A percentile compares a stretch with the other conserved stretches of the same genome.
Evolutionary conservation across 2,888 invertebrate genomes (phyloP).

Genomic region (Aethes cnicana): DNA sequence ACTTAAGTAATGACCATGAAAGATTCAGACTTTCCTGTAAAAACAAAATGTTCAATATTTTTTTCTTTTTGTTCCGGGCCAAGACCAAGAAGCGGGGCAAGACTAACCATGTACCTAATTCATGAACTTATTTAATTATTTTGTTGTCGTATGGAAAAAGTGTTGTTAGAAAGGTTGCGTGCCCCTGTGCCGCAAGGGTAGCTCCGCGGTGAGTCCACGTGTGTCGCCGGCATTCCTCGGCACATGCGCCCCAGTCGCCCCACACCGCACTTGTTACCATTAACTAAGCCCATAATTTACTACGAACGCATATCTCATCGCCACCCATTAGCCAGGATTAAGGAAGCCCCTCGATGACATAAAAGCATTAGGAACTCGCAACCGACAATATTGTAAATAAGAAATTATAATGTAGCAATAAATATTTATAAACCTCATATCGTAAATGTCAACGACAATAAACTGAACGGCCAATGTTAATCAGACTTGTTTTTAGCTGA

Average conservation of each 20-base stretch:
- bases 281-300: constrained; percentile 63
- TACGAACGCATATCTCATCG: constrained; percentile 61
- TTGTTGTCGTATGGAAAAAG: constrained; percentile 8
- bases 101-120: too few species aligned
- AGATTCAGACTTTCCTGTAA: too few species aligned
- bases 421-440: constrained; percentile 30
- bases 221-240: constrained; percentile 39
- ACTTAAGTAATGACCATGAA: too few species aligned
- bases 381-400: constrained; percentile 12
- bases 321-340: constrained; percentile 71
- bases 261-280: constrained; percentile 63
- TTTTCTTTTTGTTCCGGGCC: too few species aligned
- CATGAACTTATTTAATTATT: too few species aligned
- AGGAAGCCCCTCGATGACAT: constrained; percentile 64
- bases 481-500: constrained; percentile 30
- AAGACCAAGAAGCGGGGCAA: too few species aligned
- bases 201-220: constrained; percentile 46
- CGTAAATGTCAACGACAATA: constrained; percentile 31
- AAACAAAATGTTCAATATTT: too few species aligned
- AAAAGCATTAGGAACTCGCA: constrained; percentile 61
- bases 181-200: constrained; percentile 53
- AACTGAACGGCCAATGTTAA: constrained; percentile 29
- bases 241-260: constrained; percentile 41
- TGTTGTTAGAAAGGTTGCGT: constrained; percentile 51
- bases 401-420: constrained; percentile 27